Conservation (phyloP, 1,140 invertebrate genomes). For the Trachymyrmex cornetzi region DNA sequence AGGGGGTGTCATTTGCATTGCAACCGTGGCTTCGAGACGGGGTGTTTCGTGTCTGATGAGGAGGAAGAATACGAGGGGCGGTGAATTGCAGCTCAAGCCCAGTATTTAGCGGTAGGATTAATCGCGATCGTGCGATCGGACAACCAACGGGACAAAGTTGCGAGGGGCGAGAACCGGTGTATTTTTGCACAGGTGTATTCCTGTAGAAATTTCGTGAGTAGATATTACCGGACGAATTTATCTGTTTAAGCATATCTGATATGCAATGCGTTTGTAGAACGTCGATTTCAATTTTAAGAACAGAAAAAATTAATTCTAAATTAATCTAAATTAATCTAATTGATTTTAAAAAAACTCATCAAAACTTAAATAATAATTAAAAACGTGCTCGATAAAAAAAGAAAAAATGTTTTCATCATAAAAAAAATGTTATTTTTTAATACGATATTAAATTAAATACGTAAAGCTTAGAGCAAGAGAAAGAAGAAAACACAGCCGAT, state of each 20-base stretch:
- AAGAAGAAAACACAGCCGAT: background rate
- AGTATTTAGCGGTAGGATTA: constrained; percentile 61
- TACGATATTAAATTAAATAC: background rate
- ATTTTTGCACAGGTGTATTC: constrained; percentile 30
- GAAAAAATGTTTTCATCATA: background rate
- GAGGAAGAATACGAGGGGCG: constrained; percentile 49
- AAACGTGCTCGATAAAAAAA: background rate
- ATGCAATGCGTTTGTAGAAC: background rate
- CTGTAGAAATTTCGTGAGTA: constrained; percentile 25
- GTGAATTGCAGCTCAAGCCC: constrained; percentile 21
- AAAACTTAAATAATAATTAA: background rate
- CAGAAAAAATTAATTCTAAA: background rate
- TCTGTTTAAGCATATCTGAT: background rate
- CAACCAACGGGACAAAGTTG: background rate
- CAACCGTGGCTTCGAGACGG: background rate
- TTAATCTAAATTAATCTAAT: background rate
- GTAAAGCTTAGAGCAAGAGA: too few species aligned
- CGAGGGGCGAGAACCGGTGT: background rate
- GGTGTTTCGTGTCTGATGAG: constrained; percentile 40
- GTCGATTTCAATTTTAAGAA: background rate
- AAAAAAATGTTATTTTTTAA: background rate
- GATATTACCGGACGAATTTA: background rate
- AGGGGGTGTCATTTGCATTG: constrained; percentile 70
- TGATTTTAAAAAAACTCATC: background rate
- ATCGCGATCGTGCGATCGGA: constrained; percentile 1